A percentile compares a stretch with the other conserved stretches of the same genome.
Evolutionary conservation across 2,797 vertebrate genomes (phyloP).

Genomic region (Acanthornis magna): DNA sequence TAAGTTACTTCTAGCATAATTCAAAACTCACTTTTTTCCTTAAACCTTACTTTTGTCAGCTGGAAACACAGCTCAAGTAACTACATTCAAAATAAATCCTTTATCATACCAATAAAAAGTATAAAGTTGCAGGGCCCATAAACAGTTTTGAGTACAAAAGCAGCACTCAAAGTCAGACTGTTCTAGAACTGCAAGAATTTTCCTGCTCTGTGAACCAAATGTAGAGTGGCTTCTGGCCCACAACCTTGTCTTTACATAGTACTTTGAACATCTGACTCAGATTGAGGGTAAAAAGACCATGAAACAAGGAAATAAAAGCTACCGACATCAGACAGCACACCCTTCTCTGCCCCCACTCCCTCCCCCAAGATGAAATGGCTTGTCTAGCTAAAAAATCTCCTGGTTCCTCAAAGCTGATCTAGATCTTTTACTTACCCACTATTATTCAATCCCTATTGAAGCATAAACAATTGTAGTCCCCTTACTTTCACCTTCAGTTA

Average conservation of each 20-base stretch:
- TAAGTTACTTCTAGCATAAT: background rate
- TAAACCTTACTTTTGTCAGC: background rate
- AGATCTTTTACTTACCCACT: background rate
- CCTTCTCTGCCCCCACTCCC: rapidly evolving
- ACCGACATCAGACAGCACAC: background rate
- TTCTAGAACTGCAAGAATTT: background rate
- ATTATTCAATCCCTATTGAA: background rate
- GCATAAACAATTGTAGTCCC: background rate
- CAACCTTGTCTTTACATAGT: background rate
- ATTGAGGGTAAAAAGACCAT: background rate
- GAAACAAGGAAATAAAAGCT: background rate
- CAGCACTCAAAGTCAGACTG: background rate
- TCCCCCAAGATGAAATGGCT: background rate
- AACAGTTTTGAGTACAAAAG: background rate
- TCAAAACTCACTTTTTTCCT: background rate
- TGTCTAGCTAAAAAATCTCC: background rate
- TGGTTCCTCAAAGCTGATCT: background rate
- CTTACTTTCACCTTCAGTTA: background rate
- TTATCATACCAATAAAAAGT: background rate
- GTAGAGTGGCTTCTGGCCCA: background rate
- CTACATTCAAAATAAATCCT: background rate
- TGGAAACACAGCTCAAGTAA: background rate
- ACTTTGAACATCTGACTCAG: background rate
- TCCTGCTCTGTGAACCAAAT: background rate
- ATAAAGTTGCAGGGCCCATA: background rate